Evolutionary conservation across 2,888 invertebrate species (phyloP).

Genomic region (Megastigmus dorsalis): DNA sequence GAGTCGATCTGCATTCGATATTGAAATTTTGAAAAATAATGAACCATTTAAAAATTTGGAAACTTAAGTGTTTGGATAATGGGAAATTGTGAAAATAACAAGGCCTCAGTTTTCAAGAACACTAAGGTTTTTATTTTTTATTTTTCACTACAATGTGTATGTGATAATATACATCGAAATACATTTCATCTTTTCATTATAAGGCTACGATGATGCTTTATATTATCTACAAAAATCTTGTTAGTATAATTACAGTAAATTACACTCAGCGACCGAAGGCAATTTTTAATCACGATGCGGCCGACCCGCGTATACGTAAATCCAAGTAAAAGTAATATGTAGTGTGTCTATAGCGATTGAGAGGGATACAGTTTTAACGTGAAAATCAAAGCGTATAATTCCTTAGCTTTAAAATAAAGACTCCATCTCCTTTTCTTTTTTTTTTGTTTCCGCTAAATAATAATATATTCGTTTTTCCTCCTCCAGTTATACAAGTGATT

Average conservation of each 20-base stretch:
- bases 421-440: constrained; percentile 8
- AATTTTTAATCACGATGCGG: constrained; percentile 46
- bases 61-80: not conserved
- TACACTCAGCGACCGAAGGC: constrained; percentile 48
- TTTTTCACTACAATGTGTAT: constrained; percentile 37
- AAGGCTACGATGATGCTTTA: constrained; percentile 43
- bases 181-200: constrained; percentile 37
- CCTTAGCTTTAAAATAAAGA: constrained; percentile 31
- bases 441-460: not conserved
- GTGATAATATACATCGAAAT: constrained; percentile 50
- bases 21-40: not conserved
- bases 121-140: constrained; percentile 41
- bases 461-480: constrained; percentile 15
- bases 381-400: constrained; percentile 41
- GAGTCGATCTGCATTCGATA: too few relatives aligned
- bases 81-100: not conserved
- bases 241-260: constrained; percentile 52
- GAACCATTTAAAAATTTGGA: not conserved
- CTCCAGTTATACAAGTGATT: not conserved
- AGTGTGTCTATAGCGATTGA: constrained; percentile 22
- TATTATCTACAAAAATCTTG: constrained; percentile 48
- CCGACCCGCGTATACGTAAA: constrained; percentile 27
- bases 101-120: constrained; percentile 21
- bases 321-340: constrained; percentile 22
- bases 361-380: constrained; percentile 27